Conservation (phyloP, 2,888 invertebrate genomes). For the Eupithecia subumbrata region DNA sequence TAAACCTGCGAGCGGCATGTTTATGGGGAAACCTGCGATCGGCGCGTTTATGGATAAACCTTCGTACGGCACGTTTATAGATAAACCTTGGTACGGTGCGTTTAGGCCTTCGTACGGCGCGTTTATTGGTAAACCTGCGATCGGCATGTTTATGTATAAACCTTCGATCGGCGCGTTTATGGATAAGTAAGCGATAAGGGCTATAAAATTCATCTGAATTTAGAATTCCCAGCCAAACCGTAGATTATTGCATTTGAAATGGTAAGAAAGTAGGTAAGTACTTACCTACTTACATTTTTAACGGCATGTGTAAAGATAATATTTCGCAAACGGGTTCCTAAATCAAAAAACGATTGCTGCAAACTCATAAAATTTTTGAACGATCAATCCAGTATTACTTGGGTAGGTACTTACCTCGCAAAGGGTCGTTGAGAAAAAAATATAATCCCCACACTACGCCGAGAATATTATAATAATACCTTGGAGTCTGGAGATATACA, state of each 20-base stretch:
- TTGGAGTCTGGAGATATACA: too few relatives aligned
- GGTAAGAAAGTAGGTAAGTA: not conserved
- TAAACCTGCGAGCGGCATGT: too few relatives aligned
- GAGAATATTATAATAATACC: too few relatives aligned
- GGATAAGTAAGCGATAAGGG: not conserved
- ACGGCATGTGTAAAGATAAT: not conserved
- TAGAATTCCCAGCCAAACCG: not conserved
- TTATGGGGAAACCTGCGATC: not conserved
- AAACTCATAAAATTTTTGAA: not conserved
- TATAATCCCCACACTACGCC: too few relatives aligned
- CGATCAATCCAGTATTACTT: too few relatives aligned
- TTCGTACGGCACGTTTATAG: too few relatives aligned
- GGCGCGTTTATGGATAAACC: too few relatives aligned
- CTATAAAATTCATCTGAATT: not conserved
- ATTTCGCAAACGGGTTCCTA: not conserved
- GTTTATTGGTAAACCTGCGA: not conserved
- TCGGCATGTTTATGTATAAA: not conserved
- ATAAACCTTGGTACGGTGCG: too few relatives aligned
- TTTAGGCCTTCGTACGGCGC: not conserved
- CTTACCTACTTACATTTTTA: not conserved
- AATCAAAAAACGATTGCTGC: not conserved
- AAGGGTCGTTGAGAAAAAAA: too few relatives aligned
- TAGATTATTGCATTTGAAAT: not conserved
- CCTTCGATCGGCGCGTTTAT: not conserved
- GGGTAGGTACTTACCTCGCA: too few relatives aligned